These are phyloP conservation scores for Apamea crenata DNA, from an alignment of 2,888 invertebrate species.

Conservation along the genomic window DNA sequence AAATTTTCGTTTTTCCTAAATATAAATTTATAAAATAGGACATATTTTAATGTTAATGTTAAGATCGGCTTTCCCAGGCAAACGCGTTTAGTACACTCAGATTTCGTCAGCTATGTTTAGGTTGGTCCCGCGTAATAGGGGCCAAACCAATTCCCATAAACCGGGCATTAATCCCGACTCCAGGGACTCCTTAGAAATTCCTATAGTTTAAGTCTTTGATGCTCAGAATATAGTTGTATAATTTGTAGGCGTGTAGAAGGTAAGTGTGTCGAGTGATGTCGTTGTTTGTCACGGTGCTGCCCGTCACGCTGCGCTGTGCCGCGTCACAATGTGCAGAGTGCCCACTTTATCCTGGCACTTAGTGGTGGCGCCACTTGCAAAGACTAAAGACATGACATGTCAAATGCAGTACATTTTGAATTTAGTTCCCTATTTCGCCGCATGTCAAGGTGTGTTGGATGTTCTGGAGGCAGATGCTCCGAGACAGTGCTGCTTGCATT, in stretches of 20 bases:
- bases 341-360: conserved; percentile 32
- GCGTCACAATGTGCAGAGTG: conserved; percentile 67
- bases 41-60: not conserved
- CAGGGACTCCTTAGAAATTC: conserved; percentile 1
- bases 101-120: not conserved
- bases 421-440: not conserved
- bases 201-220: conserved; percentile 2
- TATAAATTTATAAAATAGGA: not conserved
- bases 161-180: not conserved
- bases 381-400: not conserved
- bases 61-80: not conserved
- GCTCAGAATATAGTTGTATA: conserved; percentile 13
- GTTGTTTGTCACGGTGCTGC: conserved; percentile 75
- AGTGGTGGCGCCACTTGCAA: conserved; percentile 2
- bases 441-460: conserved; percentile 2
- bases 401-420: not conserved
- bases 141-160: not conserved
- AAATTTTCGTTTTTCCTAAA: too few species aligned
- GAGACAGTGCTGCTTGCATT: conserved; percentile 13
- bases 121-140: not conserved
- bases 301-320: conserved; percentile 80
- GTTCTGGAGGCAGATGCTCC: conserved; percentile 17
- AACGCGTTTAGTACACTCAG: not conserved
- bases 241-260: conserved; percentile 36
- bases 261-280: conserved; percentile 69